Evolutionary conservation across 1,140 invertebrate species (phyloP), one percentile per base, ranked within the genome.

Genomic region (Hylyphantes graminicola): DNA sequence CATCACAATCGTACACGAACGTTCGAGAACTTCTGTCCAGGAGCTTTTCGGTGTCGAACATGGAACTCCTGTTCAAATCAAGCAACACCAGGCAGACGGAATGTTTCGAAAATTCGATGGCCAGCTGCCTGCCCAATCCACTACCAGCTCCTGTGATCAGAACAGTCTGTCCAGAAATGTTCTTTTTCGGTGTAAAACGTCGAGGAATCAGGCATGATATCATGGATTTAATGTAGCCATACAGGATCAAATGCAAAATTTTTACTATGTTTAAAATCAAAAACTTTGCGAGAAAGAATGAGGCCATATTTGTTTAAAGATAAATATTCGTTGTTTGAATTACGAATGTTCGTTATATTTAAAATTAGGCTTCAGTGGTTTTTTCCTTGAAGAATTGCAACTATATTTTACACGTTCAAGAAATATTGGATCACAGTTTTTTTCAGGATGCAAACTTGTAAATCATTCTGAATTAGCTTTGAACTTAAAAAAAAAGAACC

Each of bases 11-110:
- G 81, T 91, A 92, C 89, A 87, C 93, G 78, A 92, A 91, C 85
- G 93, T 91, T 81, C 92, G 93, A 57, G 94, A 95, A 72, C 93
- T 90, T 1, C 92, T 90, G 77, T 91, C 91, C 7, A 96, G 90
- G 64, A 93, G 89, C 75, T 93, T 90, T 15, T 93, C 92, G 0
- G 96, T 95, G 88, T 95, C 94, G 78, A 94, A 92, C 86, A 96
- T 93, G 61, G 95, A 94, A 90, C 92, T 91, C 89, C 94, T 92
- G 89, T 96, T 97, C 72, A 97, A 93, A 90, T 98, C 97, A 95
- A 96, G 97, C 61, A 97, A 91, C 15, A 98, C 93, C 17, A 98
- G 92, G 75, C 92, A 93, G 59, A 94, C 94, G 76, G 95, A 94
- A 15, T 94, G 90, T 86, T 94, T 92, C 6, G 95, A 95, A 86